phyloP scores from a whole-genome alignment of 2,797 vertebrate species.

The Tadarida brasiliensis region DNA sequence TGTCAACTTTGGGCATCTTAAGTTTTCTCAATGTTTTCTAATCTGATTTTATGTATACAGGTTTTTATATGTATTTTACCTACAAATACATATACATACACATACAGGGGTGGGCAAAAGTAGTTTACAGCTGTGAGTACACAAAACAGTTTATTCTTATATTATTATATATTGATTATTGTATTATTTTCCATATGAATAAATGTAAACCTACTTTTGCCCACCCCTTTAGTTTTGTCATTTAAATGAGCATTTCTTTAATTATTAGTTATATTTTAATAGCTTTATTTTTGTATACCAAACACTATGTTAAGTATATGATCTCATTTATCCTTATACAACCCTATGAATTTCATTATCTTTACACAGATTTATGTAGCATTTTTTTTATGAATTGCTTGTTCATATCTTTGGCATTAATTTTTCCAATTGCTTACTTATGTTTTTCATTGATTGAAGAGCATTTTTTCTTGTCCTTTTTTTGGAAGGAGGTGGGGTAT shows the following conservation, averaged over 20 bases:
- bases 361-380: conserved; percentile 3
- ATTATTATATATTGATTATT: background rate
- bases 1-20: background rate
- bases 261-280: conserved; percentile 36
- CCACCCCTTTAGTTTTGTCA: background rate
- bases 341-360: background rate
- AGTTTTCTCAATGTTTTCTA: conserved; percentile 30
- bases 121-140: background rate
- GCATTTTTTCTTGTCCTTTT: background rate
- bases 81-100: background rate
- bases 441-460: conserved; percentile 17
- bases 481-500: background rate
- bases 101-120: background rate
- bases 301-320: background rate
- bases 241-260: conserved; percentile 39
- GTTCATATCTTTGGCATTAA: conserved; percentile 39
- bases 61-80: background rate
- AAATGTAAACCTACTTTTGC: background rate
- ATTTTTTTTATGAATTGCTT: conserved; percentile 7
- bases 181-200: background rate
- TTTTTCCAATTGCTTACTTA: conserved; percentile 60
- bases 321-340: conserved; percentile 24
- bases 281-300: conserved; percentile 4
- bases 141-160: background rate
- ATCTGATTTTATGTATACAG: background rate